Percentiles rank a stretch among this genome's conserved stretches.
Evolutionary conservation across 2,113 vertebrate species (phyloP).

Genomic region (Urocitellus parryii): DNA sequence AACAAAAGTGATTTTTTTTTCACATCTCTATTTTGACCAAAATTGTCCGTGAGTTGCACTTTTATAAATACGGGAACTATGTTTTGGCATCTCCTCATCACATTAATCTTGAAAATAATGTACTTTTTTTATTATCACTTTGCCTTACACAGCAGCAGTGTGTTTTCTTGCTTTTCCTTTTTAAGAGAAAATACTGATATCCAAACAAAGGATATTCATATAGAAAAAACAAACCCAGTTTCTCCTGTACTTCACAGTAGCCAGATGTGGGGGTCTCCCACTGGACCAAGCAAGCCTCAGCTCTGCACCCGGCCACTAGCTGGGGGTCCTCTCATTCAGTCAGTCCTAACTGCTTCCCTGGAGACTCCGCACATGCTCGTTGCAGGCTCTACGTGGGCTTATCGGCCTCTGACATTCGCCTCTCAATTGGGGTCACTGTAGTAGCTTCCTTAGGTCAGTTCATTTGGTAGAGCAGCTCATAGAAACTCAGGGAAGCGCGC

Average conservation of each 20-base stretch:
- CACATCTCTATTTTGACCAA: not conserved
- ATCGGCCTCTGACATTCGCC: not conserved
- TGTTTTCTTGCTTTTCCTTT: not conserved
- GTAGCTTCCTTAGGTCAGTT: not conserved
- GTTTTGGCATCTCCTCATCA: not conserved
- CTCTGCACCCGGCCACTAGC: not conserved
- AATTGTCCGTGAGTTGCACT: not conserved
- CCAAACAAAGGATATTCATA: not conserved
- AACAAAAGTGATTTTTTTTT: not conserved
- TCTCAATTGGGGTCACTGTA: not conserved
- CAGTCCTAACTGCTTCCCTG: not conserved
- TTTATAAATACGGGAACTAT: not conserved
- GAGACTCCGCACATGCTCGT: not conserved
- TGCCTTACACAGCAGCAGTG: not conserved
- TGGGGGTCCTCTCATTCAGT: not conserved
- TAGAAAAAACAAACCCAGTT: not conserved
- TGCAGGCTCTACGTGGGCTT: too few species aligned
- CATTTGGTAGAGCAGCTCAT: not conserved
- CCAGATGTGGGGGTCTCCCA: not conserved
- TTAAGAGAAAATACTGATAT: not conserved
- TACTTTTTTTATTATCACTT: not conserved
- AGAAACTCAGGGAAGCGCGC: not conserved
- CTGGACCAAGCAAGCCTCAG: not conserved
- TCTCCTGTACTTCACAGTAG: not conserved
- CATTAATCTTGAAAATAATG: constrained; percentile 17